Conservation (phyloP, 2,888 invertebrate species). For the Stenolophus ochropezus region DNA sequence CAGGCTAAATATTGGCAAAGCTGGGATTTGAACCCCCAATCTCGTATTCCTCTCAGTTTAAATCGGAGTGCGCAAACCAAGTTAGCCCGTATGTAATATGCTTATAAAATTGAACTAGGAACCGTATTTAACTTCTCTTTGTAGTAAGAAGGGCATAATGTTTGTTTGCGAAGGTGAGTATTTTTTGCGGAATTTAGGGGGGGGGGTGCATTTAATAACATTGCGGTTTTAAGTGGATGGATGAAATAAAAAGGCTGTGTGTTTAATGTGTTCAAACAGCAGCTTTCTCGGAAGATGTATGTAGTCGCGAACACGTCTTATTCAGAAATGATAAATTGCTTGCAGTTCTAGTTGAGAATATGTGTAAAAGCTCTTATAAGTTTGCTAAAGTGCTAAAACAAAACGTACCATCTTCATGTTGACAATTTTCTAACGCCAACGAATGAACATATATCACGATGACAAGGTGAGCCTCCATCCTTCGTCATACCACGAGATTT, state of each 20-base stretch:
- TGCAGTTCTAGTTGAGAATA: slow-evolving; percentile 24
- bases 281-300: neutral
- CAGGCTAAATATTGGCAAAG: too few species aligned
- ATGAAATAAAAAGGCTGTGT: neutral
- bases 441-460: neutral
- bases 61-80: too few species aligned
- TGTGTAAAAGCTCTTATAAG: slow-evolving; percentile 39
- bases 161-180: too few species aligned
- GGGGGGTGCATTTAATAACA: neutral
- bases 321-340: slow-evolving; percentile 27
- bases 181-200: too few species aligned
- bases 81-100: too few species aligned
- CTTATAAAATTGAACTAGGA: too few species aligned
- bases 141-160: too few species aligned
- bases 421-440: slow-evolving; percentile 30
- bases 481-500: too few species aligned
- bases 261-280: neutral
- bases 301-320: slow-evolving; percentile 24
- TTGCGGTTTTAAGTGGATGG: neutral
- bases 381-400: slow-evolving; percentile 39
- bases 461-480: too few species aligned
- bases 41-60: too few species aligned
- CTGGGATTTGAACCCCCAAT: too few species aligned
- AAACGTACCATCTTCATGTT: slow-evolving; percentile 16
- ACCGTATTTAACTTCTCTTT: too few species aligned